phyloP scores from a whole-genome alignment of 2,888 invertebrate genomes.

The Blera fallax region DNA sequence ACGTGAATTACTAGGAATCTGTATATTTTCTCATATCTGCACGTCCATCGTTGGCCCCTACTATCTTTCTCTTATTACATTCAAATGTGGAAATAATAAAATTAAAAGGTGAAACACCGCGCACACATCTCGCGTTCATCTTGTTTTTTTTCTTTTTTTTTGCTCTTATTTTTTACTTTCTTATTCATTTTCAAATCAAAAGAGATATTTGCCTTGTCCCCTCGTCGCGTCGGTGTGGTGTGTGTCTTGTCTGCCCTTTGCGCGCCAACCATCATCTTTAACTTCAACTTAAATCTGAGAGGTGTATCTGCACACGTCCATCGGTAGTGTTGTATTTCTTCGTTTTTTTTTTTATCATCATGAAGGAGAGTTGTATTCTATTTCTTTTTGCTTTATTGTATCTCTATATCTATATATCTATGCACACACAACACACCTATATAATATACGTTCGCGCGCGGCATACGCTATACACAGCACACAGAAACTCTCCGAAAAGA shows the following conservation, averaged over 20 bases:
- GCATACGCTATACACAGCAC: conserved; percentile 52
- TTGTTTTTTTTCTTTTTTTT: conserved; percentile 27
- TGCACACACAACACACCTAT: conserved; percentile 36
- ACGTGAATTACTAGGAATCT: conserved; percentile 22
- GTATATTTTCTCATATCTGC: conserved; percentile 11
- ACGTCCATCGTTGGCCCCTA: conserved; percentile 30
- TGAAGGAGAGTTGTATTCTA: conserved; percentile 37
- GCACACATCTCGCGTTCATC: conserved; percentile 8
- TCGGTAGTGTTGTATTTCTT: conserved; percentile 17
- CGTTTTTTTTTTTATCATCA: background rate
- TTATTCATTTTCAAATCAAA: conserved; percentile 58
- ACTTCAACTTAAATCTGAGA: conserved; percentile 42
- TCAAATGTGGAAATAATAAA: conserved; percentile 65
- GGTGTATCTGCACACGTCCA: conserved; percentile 67
- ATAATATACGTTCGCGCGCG: conserved; percentile 52
- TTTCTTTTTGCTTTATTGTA: conserved; percentile 29
- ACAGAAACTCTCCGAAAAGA: conserved; percentile 61
- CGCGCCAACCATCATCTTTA: conserved; percentile 62
- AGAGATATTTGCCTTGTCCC: background rate
- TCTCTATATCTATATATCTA: conserved; percentile 17
- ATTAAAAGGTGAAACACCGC: conserved; percentile 60
- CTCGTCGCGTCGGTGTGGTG: background rate
- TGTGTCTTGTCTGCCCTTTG: conserved; percentile 28
- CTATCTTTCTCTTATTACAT: conserved; percentile 56
- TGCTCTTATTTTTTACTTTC: conserved; percentile 7